A percentile compares a stretch with the other conserved stretches of the same genome.
These are phyloP conservation scores for Cavia porcellus DNA, from an alignment of 2,113 vertebrate genomes.

Conservation along the genomic window DNA sequence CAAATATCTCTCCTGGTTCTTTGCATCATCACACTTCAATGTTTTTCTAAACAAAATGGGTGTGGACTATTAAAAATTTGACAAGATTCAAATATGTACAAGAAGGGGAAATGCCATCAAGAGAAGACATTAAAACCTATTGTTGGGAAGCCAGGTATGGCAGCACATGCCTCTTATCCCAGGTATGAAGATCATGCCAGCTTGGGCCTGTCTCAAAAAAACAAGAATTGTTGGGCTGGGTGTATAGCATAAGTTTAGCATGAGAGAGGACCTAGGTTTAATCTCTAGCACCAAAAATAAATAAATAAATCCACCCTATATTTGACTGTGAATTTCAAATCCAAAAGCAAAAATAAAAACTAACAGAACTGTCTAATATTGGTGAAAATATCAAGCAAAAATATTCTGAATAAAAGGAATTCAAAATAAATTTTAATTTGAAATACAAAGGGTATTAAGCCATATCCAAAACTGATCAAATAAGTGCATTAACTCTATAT, in stretches of 20 bases:
- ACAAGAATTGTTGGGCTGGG: not conserved
- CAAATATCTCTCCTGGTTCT: slow-evolving; percentile 5
- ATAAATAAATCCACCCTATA: not conserved
- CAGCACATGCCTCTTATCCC: not conserved
- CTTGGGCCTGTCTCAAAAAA: not conserved
- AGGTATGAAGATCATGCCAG: not conserved
- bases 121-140: slow-evolving; percentile 21
- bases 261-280: not conserved
- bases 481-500: slow-evolving; percentile 31
- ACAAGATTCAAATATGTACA: slow-evolving; percentile 27
- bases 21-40: not conserved
- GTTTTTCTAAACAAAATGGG: slow-evolving; percentile 22
- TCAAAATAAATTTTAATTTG: slow-evolving; percentile 55
- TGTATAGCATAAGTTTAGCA: too few species aligned
- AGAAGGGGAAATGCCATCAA: not conserved
- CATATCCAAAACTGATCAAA: not conserved
- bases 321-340: slow-evolving; percentile 48
- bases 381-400: not conserved
- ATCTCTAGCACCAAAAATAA: not conserved
- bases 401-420: not conserved
- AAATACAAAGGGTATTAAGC: slow-evolving; percentile 40
- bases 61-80: slow-evolving; percentile 18
- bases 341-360: slow-evolving; percentile 38
- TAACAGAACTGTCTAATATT: not conserved
- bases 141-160: not conserved